Evolutionary conservation across 2,888 invertebrate genomes (phyloP).

Genomic region (Margaritifera margaritifera): DNA sequence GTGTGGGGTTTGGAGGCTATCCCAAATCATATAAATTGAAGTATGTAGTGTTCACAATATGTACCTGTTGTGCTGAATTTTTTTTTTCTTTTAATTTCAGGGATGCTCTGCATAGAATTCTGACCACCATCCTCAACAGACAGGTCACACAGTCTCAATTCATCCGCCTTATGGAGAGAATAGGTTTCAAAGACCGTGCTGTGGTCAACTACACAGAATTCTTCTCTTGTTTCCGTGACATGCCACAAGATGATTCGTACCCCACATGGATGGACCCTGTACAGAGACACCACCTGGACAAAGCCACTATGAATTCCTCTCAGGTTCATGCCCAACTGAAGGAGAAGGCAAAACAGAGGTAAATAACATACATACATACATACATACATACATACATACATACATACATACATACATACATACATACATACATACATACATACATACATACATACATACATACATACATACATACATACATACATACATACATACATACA

Average conservation of each 20-base stretch:
- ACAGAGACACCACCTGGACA: slow-evolving; percentile 55
- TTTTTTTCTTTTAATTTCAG: slow-evolving; percentile 41
- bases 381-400: background rate
- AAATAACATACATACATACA: slow-evolving; percentile 4
- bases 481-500: too few relatives aligned
- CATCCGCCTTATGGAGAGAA: slow-evolving; percentile 59
- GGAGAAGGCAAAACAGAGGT: slow-evolving; percentile 70
- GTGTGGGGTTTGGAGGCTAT: too few relatives aligned
- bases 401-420: too few relatives aligned
- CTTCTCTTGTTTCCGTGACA: slow-evolving; percentile 63
- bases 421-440: too few relatives aligned
- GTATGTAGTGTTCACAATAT: too few relatives aligned
- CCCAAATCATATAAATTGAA: too few relatives aligned
- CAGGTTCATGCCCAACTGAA: slow-evolving; percentile 69
- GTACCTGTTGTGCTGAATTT: background rate
- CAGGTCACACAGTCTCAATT: slow-evolving; percentile 56
- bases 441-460: too few relatives aligned
- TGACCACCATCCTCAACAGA: slow-evolving; percentile 61
- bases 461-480: too few relatives aligned
- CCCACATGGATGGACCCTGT: slow-evolving; percentile 71
- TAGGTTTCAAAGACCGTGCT: slow-evolving; percentile 58
- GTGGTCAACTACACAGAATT: slow-evolving; percentile 68
- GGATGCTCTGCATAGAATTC: slow-evolving; percentile 67
- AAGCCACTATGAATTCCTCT: slow-evolving; percentile 58
- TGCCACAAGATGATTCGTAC: slow-evolving; percentile 54